These are phyloP conservation scores for Trichonephila inaurata DNA, from an alignment of 1,140 invertebrate species.

Conservation along the genomic window DNA sequence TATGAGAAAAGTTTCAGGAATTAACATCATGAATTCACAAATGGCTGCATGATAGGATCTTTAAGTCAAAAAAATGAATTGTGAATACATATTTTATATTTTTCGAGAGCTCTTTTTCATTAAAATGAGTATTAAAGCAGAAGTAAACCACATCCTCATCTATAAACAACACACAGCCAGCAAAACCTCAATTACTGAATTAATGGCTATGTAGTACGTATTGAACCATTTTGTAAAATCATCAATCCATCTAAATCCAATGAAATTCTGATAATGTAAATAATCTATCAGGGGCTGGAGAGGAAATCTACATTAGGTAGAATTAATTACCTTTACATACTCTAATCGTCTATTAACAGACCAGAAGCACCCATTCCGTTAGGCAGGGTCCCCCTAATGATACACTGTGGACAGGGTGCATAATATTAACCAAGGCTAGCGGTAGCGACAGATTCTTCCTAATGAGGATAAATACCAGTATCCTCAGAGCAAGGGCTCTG, in stretches of 20 bases:
- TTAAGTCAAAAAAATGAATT: too few relatives aligned
- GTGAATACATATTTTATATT: too few relatives aligned
- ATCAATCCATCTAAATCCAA: not conserved
- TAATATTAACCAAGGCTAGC: constrained; percentile 41
- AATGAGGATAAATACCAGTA: constrained; percentile 65
- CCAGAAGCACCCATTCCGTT: constrained; percentile 9
- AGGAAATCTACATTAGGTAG: constrained; percentile 12
- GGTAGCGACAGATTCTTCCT: constrained; percentile 47
- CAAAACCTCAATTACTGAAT: too few relatives aligned
- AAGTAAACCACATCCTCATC: too few relatives aligned
- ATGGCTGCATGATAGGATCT: too few relatives aligned
- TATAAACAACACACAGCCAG: too few relatives aligned
- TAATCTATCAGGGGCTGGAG: not conserved
- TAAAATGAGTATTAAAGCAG: too few relatives aligned
- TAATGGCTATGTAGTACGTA: not conserved
- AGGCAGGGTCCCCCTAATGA: constrained; percentile 42
- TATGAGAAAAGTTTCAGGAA: too few relatives aligned
- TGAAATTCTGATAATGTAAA: not conserved
- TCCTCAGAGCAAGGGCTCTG: constrained; percentile 25
- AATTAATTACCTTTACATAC: constrained; percentile 51
- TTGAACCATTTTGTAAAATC: not conserved
- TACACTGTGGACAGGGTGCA: constrained; percentile 27
- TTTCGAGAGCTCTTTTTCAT: too few relatives aligned
- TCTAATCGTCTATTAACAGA: constrained; percentile 60
- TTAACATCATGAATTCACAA: too few relatives aligned